Evolutionary conservation across 2,113 vertebrate species (phyloP).

Genomic region (Argyrosomus japonicus): DNA sequence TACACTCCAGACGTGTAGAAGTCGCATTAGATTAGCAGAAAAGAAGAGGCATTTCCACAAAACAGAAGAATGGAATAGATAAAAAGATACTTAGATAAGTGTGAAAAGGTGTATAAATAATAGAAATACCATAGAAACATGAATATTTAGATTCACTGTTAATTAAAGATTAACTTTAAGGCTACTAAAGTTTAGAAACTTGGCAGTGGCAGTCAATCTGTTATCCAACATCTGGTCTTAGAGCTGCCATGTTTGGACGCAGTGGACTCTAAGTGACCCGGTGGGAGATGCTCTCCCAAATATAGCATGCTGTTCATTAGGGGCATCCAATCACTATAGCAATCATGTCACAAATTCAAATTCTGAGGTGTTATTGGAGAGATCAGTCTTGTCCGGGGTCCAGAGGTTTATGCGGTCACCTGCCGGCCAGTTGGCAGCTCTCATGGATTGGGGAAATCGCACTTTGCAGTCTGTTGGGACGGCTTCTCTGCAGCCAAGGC

Average conservation of each 20-base stretch:
- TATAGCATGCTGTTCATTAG: conserved; percentile 64
- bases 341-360: conserved; percentile 68
- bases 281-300: conserved; percentile 60
- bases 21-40: not conserved
- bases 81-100: not conserved
- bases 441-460: conserved; percentile 48
- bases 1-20: not conserved
- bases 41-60: not conserved
- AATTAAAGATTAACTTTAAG: conserved; percentile 24
- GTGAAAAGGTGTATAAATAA: not conserved
- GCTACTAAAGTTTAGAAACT: conserved; percentile 25
- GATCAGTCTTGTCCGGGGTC: conserved; percentile 74
- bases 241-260: conserved; percentile 53
- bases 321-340: conserved; percentile 64
- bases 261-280: conserved; percentile 63
- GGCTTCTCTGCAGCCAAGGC: conserved; percentile 58
- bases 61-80: not conserved
- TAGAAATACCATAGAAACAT: not conserved
- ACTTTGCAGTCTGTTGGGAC: conserved; percentile 44
- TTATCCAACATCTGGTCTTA: conserved; percentile 76
- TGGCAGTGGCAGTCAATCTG: conserved; percentile 43
- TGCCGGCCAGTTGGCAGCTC: conserved; percentile 74
- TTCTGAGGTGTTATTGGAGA: conserved; percentile 67
- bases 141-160: not conserved
- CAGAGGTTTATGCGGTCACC: conserved; percentile 74